These are phyloP conservation scores for Chrysochloris asiatica DNA, from an alignment of 2,113 vertebrate species.

Conservation along the genomic window DNA sequence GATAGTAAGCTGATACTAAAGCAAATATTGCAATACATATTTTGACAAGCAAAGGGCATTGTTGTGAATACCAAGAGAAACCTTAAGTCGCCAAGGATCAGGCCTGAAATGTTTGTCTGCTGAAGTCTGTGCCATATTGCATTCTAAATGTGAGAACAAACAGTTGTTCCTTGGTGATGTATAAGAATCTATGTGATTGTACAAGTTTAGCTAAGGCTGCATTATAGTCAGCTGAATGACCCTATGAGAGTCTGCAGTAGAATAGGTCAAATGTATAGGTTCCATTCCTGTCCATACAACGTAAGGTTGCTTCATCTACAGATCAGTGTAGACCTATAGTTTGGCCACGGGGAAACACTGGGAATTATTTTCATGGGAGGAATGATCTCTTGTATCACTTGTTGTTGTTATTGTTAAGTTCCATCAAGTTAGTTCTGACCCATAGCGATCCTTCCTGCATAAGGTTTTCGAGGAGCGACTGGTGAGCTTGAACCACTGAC, in stretches of 20 bases:
- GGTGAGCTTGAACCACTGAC: too few relatives aligned
- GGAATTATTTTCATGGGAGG: not conserved
- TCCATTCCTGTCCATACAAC: accelerated
- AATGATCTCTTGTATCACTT: not conserved
- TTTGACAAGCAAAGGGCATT: conserved; percentile 52
- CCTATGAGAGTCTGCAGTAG: not conserved
- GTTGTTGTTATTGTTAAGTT: too few relatives aligned
- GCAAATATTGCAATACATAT: not conserved
- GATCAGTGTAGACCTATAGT: not conserved
- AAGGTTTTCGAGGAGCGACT: too few relatives aligned
- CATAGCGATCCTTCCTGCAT: too few relatives aligned
- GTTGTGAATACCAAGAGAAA: conserved; percentile 51
- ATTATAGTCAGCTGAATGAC: not conserved
- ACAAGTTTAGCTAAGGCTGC: not conserved
- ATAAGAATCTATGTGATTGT: not conserved
- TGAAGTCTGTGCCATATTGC: not conserved
- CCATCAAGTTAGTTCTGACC: too few relatives aligned
- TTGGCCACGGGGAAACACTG: not conserved
- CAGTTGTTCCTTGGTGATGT: not conserved
- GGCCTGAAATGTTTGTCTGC: conserved; percentile 37
- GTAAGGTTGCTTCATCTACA: not conserved
- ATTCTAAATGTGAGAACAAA: not conserved
- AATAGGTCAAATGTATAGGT: not conserved
- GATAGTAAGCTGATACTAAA: not conserved
- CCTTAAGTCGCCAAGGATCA: conserved; percentile 25